Conservation (phyloP, 2,113 vertebrate genomes). For the Agelaius tricolor region DNA sequence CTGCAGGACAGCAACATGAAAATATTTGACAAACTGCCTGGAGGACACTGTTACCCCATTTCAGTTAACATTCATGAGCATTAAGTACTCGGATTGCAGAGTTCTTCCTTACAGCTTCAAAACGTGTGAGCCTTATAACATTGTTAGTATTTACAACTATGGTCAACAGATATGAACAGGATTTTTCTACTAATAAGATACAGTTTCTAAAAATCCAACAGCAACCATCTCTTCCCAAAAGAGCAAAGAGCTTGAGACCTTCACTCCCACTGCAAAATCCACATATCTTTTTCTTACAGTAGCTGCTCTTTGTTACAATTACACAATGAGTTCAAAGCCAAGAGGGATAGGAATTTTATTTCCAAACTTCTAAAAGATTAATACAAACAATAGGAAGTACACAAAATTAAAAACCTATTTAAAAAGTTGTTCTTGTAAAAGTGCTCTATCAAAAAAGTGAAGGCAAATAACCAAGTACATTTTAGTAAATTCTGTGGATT, state of each 20-base stretch:
- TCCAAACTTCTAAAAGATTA: slow-evolving; percentile 65
- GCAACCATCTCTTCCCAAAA: background rate
- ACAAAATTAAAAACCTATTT: slow-evolving; percentile 21
- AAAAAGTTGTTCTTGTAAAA: slow-evolving; percentile 55
- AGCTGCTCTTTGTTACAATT: background rate
- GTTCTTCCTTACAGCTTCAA: background rate
- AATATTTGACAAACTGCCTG: background rate
- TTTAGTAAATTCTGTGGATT: background rate
- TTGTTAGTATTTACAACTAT: background rate
- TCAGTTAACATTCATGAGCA: background rate
- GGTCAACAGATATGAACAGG: background rate
- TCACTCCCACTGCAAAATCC: background rate
- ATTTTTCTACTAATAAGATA: background rate
- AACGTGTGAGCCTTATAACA: background rate
- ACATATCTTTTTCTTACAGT: background rate
- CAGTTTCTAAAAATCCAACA: background rate
- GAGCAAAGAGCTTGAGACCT: background rate
- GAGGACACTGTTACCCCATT: background rate
- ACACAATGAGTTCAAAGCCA: slow-evolving; percentile 22
- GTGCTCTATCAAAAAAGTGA: slow-evolving; percentile 56
- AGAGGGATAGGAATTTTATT: slow-evolving; percentile 69
- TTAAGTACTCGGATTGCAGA: background rate
- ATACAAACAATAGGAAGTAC: slow-evolving; percentile 66
- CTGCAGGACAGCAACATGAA: background rate
- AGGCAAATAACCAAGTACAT: slow-evolving; percentile 22